Conservation (phyloP, 1,140 invertebrate genomes). For the Ceratina australensis region DNA sequence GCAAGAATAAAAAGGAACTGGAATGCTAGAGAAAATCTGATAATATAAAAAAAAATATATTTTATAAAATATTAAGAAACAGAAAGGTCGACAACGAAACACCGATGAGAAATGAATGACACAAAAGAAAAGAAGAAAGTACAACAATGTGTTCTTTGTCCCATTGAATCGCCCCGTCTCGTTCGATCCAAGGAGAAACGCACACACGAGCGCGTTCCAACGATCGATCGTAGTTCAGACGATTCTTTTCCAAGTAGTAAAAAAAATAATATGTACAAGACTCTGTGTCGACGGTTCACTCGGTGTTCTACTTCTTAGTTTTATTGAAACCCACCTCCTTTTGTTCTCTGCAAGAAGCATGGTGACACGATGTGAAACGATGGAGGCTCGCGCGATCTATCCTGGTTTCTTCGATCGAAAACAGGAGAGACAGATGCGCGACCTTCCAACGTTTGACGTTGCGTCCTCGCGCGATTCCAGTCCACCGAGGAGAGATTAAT, state of each 20-base stretch:
- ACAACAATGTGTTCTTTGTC: conserved; percentile 17
- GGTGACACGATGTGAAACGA: too few species aligned
- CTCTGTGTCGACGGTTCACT: not conserved
- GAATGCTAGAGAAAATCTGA: too few species aligned
- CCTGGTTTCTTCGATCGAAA: too few species aligned
- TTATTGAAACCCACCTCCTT: not conserved
- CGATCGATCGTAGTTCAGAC: not conserved
- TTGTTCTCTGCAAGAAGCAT: not conserved
- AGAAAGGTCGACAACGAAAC: not conserved
- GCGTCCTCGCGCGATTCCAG: too few species aligned
- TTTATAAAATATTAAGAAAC: not conserved
- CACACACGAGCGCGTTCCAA: not conserved
- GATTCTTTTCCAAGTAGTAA: not conserved
- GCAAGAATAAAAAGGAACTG: not conserved
- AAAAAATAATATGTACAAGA: conserved; percentile 33
- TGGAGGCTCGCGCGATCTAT: too few species aligned
- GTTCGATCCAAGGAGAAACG: not conserved
- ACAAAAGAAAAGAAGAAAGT: not conserved
- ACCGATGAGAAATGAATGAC: too few species aligned
- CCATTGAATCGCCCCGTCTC: not conserved
- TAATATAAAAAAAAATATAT: too few species aligned
- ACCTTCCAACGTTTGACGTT: too few species aligned
- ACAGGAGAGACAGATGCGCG: too few species aligned
- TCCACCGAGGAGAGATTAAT: too few species aligned
- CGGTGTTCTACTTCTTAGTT: not conserved